Evolutionary conservation across 2,797 vertebrate species (phyloP), one percentile per base, ranked within the genome.

Genomic region (Amniataba percoides): DNA sequence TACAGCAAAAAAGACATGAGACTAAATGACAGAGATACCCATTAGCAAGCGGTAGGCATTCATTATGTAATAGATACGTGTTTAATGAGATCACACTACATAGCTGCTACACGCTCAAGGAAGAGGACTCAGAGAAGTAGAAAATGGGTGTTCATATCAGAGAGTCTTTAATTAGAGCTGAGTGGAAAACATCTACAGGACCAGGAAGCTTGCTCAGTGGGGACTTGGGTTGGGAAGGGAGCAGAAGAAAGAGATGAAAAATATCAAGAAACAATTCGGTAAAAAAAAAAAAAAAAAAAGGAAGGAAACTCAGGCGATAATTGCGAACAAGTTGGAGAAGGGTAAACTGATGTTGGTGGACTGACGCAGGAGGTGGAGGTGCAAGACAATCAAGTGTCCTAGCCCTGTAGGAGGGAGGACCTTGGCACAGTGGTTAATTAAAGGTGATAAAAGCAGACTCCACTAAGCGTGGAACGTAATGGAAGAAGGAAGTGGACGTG

Each of bases 111-210:
- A 78, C n/a, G 23, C 71, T 80, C 67, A 71, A 80, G 43, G 53
- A 77, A 72, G 82, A 78, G 69, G 59, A 78, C 9, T 45, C 52
- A 42, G 52, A 81, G 52, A 57, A 25, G 21, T 65, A 82, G 56
- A 75, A 86, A 83, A 73, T 13, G 76, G 71, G 65, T 81, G 79
- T 84, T 84, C 45, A 11, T 84, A 81, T 84, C 77, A 81, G 84
- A 84, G 61, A 79, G 63, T 55, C 77, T 80, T 86, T 92, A 93
- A 95, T 94, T 94, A 92, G 82, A 88, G 71, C 75, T 3, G 78
- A 88, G 80, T 71, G 77, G 51, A 63, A 78, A 80, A 76, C 73
- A 80, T 77, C 56, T 81, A 66, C 68, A 73, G 69, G 77, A 78
- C 42, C 46, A 52, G 46, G 60, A 76, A 77, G 78, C 60, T 63